These are phyloP conservation scores for Sprattus sprattus DNA, from an alignment of 2,113 vertebrate genomes.

Conservation along the genomic window DNA sequence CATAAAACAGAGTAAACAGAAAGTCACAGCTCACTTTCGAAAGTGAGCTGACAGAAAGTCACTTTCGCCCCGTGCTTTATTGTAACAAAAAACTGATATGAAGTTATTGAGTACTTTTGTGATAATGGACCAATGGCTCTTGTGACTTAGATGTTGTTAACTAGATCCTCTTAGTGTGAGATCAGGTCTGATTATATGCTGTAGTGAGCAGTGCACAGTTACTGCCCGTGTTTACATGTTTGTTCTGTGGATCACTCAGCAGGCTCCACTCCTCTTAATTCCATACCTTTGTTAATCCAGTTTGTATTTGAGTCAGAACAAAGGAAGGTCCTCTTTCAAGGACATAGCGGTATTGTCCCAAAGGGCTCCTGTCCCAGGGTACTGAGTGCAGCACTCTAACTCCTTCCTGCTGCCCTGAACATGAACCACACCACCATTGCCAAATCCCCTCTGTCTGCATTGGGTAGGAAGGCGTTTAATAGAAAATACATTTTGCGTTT, in stretches of 20 bases:
- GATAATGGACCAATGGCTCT: neutral
- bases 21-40: neutral
- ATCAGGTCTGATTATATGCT: neutral
- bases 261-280: conserved; percentile 68
- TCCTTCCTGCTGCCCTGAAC: conserved; percentile 6
- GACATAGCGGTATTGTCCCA: conserved; percentile 59
- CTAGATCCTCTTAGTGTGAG: neutral
- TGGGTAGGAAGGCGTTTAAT: neutral
- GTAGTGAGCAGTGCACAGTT: neutral
- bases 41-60: too few species aligned
- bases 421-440: neutral
- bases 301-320: conserved; percentile 68
- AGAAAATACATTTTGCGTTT: neutral
- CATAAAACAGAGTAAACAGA: neutral
- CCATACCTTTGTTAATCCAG: conserved; percentile 72
- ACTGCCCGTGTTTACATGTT: conserved; percentile 46
- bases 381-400: conserved; percentile 38
- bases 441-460: conserved; percentile 14
- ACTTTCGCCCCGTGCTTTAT: neutral
- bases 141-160: neutral
- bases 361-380: conserved; percentile 46
- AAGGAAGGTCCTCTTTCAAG: conserved; percentile 66
- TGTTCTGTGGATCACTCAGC: conserved; percentile 67
- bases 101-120: neutral
- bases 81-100: neutral